Base-by-base conservation (phyloP, 2,113 vertebrate genomes). In the Pica pica region DNA sequence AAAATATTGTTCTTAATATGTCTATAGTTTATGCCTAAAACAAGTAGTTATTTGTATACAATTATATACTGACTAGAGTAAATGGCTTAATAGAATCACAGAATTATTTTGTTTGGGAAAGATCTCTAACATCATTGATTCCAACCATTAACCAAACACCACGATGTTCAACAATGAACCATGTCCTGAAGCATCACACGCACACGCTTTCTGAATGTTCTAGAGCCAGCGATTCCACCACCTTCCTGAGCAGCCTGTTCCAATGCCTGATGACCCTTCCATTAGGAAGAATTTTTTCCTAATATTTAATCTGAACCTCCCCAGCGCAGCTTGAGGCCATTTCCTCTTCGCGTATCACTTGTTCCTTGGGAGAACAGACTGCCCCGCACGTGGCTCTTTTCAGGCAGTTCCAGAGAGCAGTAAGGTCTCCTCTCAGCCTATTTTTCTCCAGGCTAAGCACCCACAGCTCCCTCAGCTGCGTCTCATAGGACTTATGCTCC, bases 241-340 rank as follows among this genome's bases (percentile, higher is more conserved):
- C 11, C 56, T 49, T 49, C 26, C 31, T 56, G 14, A 18, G 21
- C 26, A 35, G 16, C 20, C 56, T 70, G 20, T 63, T 79, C 20
- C 9, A 31, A 24, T 47, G 30, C 41, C 24, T 26, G 20, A 55
- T n/a, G 47, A 70, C 9, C 10, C 10, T 55, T 41, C 24, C n/a
- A n/a, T 18, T 9, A 20, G 21, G 30, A 56, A 49, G 13, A 49
- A 31, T 35, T n/a, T 46, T 78, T 71, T 56, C 35, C 35, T 56
- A 6, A 23, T 64, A 27, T 23, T 27, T 56, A 23, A 13, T 49
- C 17, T 35, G 35, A 49, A 26, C 22, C 14, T 49, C 42, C 11
- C 11, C 21, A 26, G 14, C 0, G 0, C 8, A 31, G 10, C 11
- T 57, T 42, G 17, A 57, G 26, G 50, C 42, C 17, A 27, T 57